Percentiles rank a stretch among this genome's conserved stretches.
phyloP scores from a whole-genome alignment of 2,113 vertebrate genomes.

The Vulpes ferrilata region DNA sequence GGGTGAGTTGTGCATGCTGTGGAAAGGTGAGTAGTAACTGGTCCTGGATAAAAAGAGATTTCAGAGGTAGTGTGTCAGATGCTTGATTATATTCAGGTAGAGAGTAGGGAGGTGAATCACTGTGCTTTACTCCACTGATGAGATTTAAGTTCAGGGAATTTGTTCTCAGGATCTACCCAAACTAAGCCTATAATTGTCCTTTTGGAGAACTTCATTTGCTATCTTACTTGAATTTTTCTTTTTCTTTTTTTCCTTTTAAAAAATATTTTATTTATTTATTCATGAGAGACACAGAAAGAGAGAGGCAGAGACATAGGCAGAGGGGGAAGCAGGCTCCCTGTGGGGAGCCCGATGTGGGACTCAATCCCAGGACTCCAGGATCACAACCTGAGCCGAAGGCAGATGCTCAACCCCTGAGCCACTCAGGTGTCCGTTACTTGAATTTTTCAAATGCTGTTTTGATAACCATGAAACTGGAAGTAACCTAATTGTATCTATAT shows the following conservation, averaged over 20 bases:
- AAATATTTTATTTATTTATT: too few species aligned
- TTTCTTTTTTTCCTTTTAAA: too few species aligned
- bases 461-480: neutral
- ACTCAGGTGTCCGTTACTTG: neutral
- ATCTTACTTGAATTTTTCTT: neutral
- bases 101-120: neutral
- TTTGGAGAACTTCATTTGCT: slow-evolving; percentile 52
- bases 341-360: too few species aligned
- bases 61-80: neutral
- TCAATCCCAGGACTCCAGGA: too few species aligned
- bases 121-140: neutral
- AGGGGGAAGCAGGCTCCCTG: too few species aligned
- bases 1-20: neutral
- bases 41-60: neutral
- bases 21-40: neutral
- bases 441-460: neutral
- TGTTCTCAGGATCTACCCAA: neutral
- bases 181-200: neutral
- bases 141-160: neutral
- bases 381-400: too few species aligned
- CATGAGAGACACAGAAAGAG: too few species aligned
- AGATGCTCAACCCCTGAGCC: too few species aligned
- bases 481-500: neutral
- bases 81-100: neutral
- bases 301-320: too few species aligned